Base-by-base conservation (phyloP, 2,888 invertebrate genomes). In the Euzophera pinguis region DNA sequence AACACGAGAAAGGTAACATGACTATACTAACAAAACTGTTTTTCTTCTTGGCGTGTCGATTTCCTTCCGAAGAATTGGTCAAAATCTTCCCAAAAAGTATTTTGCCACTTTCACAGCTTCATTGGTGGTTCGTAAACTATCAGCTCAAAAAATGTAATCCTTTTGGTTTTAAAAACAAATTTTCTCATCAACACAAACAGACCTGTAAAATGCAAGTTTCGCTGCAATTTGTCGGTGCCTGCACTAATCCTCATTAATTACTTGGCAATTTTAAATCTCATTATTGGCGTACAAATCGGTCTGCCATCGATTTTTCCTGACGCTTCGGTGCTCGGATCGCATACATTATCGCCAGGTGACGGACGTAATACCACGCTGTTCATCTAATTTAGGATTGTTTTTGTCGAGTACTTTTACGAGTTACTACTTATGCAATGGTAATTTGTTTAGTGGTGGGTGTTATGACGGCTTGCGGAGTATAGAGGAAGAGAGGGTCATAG, bases 201-300 rank as follows among this genome's bases (percentile, higher is more conserved):
- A 16, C 39, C 16, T 39, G 39, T 16, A 16, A 14, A 39, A 39
- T 39, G 39, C 14, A 14, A 39, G 16, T 14, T 16, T 8, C 39
- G 39, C 3, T 49, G 43, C 56, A 53, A 58, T 60, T 56, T 54
- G 53, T 60, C 75, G 63, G 62, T 73, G 75, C 67, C 65, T 65
- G 57, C 67, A 71, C 84, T 84, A 84, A 85, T 82, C 81, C 81
- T 78, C 82, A 84, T 87, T 84, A 84, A 84, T 83, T 82, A 81
- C 78, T 75, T 75, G 69, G 71, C 79, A 78, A 80, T 83, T 86
- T 85, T 81, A 84, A 85, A 84, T 85, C 81, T 81, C 84, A 83
- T 86, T 85, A 84, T 78, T 75, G 75, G 75, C 73, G 67, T 73
- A 74, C 81, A 86, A 86, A 87, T 84, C 77, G 80, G 80, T 78